Base-by-base conservation (phyloP, 2,888 invertebrate genomes). In the Eristalis intricaria region DNA sequence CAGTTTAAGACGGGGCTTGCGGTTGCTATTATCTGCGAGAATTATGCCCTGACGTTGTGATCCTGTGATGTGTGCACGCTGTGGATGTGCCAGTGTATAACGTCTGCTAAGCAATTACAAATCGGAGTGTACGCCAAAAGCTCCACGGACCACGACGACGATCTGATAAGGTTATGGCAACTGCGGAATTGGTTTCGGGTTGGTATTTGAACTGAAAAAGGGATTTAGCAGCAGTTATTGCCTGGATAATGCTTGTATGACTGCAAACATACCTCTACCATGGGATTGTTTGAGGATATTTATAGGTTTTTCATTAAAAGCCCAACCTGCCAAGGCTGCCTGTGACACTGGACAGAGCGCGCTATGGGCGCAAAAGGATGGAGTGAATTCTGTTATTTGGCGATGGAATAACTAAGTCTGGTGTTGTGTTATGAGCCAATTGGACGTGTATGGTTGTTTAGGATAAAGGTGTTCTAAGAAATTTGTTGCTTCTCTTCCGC, bases 1-100 rank as follows among this genome's bases (percentile, higher is more conserved):
- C 83, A 79, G 79, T 83, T 83, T 87, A 83, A 83, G 83, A 87
- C 75, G 76, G 82, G 74, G 76, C 75, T 73, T 83, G 87, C 73
- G 87, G 87, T 79, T 87, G 66, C 61, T 63, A 84, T 87, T 87
- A 76, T 60, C 76, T 76, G 65, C 40, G 65, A 65, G 69, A 64
- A 70, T 75, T 38, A 22, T 69, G 13, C 63, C 75, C 64, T 70
- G 56, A 56, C 70, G 58, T 23, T 66, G 40, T 66, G 32, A 35
- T 66, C 32, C 38, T 38, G 26, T 70, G 56, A 60, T 78, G 64
- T 75, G 43, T 63, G 65, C 50, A n/a, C 4, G 43, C 26, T 26
- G 26, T 43, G n/a, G 50, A 19, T 58, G 50, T 35, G 66, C 29
- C 19, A 38, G 50, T 73, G 29, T 43, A 26, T 71, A 23, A 7